Base-by-base conservation (phyloP, 1,140 invertebrate genomes). In the Caenorhabditis elegans region DNA sequence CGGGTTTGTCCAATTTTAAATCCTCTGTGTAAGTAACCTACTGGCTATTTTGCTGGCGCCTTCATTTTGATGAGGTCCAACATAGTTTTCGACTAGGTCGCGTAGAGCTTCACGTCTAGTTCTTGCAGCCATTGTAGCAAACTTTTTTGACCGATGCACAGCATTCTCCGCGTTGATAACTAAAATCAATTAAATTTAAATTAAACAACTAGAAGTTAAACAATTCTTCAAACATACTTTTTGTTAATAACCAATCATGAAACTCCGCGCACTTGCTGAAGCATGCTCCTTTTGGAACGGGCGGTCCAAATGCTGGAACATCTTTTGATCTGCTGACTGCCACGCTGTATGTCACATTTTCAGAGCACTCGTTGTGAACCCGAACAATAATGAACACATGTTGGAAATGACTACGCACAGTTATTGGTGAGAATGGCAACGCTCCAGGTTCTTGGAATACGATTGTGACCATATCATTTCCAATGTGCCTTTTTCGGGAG, bases 141-240 rank as follows among this genome's bases (percentile, higher is more conserved):
- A 98, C 91, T 98, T 98, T 87, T 97, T 95, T 11, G 95, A 96
- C 82, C 94, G 93, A 88, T 97, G 95, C 13, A 95, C 96, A 17
- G 96, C 96, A 92, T 98, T 98, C 91, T 98, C 96, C 24, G 95
- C 96, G 92, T 98, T 98, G 53, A 98, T 96, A 24, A 97, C 94
- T 92, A 55, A 46, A 89, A 80, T 26, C 17, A 36, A n/a, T 49
- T 3, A 31, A 28, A 17, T 39, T 65, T 43, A 43, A 15, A 43
- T 8, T 8, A 8, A 43, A 43, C 15, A 43, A 15, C 39, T 43
- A 8, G 15, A 8, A 43, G 39, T 15, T 26, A 22, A 79, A 80
- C 5, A 80, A 36, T 19, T 10, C 81, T 78, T 6, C 10, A 46
- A 55, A 86, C 87, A 86, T 90, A 93, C 93, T 91, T 93, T 98